Evolutionary conservation across 2,888 invertebrate species (phyloP), one percentile per base, ranked within the genome.

Genomic region (Eristalis tenax): DNA sequence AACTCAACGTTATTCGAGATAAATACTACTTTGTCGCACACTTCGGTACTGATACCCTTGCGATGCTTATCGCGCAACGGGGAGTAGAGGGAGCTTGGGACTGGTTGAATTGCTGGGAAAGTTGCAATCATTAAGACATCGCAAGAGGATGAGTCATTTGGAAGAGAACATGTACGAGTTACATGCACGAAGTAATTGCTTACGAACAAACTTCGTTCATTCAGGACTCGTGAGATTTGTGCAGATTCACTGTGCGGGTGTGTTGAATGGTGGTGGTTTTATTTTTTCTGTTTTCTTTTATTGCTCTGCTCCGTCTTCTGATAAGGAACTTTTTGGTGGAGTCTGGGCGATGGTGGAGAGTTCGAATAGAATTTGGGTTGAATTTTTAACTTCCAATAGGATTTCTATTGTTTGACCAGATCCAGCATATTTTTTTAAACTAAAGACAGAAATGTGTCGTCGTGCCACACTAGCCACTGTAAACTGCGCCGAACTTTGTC

Each of bases 21-120:
- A 50, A 50, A 50, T 50, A 50, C 50, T 50, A 50, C 50, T 50
- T 50, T 50, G 50, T 50, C 50, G 50, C 50, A 50, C 50, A 50
- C 50, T 50, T 50, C 50, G 50, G 18, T 18, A 50, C 6, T 2
- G 50, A 50, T 50, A 50, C 50, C 50, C 18, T 5, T 6, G 50
- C n/a, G 50, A 50, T 50, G 8, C n/a, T n/a, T 18, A 50, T 50
- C 50, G 50, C 50, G 43, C 43, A n/a, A 15, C 5, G 6, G 38
- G 43, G 18, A 6, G 4, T 6, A 2, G 18, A 18, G 18, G 50
- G 6, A 4, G 35, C 35, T 11, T 38, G 50, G n/a, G 50, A 18
- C 6, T 32, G 32, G 32, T 4, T 32, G 32, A 32, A 32, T 32
- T 50, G 50, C 18, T 50, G 50, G 18, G 18, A 50, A 50, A 50